Conservation (phyloP, 2,888 invertebrate genomes). For the Lepas anatifera region DNA sequence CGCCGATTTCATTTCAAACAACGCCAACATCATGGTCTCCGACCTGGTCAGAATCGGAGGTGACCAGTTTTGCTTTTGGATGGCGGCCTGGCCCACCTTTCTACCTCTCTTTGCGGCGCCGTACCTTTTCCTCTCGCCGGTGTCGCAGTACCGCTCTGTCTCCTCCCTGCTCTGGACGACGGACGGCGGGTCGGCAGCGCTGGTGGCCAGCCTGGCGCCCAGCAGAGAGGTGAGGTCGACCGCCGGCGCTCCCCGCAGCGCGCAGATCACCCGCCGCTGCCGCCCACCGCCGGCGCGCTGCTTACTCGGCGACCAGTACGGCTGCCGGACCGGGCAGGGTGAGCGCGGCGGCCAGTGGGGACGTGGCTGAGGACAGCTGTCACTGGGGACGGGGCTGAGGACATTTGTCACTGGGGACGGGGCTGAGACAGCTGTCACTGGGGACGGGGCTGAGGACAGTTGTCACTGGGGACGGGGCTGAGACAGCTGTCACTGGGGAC, state of each 20-base stretch:
- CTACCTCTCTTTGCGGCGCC: too few species aligned
- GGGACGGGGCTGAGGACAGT: too few species aligned
- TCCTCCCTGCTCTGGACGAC: background rate
- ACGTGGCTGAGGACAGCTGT: too few species aligned
- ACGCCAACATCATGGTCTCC: too few species aligned
- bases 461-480: too few species aligned
- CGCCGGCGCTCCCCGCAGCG: background rate
- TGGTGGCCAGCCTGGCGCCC: slow-evolving; percentile 13
- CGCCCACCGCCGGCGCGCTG: background rate
- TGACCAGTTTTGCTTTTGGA: too few species aligned
- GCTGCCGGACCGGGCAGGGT: background rate
- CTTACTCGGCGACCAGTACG: slow-evolving; percentile 23
- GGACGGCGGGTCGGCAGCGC: background rate
- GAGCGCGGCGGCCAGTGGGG: background rate
- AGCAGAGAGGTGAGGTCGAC: slow-evolving; percentile 17
- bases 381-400: too few species aligned
- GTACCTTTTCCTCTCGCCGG: background rate
- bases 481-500: too few species aligned
- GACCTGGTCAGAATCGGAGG: too few species aligned
- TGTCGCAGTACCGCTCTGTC: background rate
- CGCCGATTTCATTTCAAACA: background rate
- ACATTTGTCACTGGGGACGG: too few species aligned
- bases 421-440: too few species aligned
- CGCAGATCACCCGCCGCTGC: background rate
- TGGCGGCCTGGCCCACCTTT: too few species aligned